These are phyloP conservation scores for Amblyraja radiata DNA, from an alignment of 2,797 vertebrate species.

Conservation along the genomic window DNA sequence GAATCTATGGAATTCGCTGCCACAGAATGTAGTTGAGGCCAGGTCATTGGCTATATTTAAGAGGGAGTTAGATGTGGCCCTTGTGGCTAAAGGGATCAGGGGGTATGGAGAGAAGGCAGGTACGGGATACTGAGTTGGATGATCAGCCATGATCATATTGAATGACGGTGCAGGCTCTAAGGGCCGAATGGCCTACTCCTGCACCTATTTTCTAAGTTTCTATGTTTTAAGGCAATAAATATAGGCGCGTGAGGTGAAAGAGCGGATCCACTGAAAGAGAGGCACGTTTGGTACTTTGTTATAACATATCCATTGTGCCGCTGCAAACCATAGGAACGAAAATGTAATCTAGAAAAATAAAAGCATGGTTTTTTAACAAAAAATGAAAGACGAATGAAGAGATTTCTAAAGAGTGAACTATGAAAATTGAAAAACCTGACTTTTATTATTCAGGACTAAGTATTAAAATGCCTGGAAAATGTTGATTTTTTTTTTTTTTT, in stretches of 20 bases:
- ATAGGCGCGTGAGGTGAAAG: not conserved
- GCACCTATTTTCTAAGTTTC: too few species aligned
- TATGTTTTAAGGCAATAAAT: not conserved
- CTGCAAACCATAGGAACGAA: not conserved
- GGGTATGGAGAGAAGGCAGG: too few species aligned
- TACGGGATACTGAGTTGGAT: too few species aligned
- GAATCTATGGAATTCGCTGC: too few species aligned
- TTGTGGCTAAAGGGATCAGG: too few species aligned
- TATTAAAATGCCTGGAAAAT: not conserved
- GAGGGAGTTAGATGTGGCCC: too few species aligned
- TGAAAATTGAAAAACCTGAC: not conserved
- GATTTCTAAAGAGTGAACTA: too few species aligned
- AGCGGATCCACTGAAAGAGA: not conserved
- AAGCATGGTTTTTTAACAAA: not conserved
- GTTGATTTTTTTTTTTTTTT: not conserved
- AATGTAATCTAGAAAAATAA: not conserved
- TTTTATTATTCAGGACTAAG: not conserved
- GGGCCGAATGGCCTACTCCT: too few species aligned
- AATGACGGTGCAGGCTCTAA: too few species aligned
- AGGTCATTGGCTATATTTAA: too few species aligned
- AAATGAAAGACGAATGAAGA: not conserved
- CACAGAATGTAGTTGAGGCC: too few species aligned
- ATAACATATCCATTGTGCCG: not conserved
- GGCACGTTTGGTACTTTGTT: not conserved
- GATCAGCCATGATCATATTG: too few species aligned